Base-by-base conservation (phyloP, 2,113 vertebrate genomes). In the Neogobius melanostomus region DNA sequence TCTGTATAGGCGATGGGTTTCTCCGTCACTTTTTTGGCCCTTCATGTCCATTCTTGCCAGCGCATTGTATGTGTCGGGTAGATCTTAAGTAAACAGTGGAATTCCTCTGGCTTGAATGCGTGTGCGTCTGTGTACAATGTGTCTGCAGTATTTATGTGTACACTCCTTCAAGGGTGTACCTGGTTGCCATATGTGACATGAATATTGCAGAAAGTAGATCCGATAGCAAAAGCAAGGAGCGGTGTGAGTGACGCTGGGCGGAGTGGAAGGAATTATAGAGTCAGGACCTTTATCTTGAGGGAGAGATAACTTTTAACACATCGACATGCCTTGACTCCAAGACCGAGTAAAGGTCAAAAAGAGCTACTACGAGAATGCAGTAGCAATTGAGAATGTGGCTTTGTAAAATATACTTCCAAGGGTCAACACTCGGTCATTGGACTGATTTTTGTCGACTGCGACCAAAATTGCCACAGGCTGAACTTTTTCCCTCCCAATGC, bases 11-110 rank as follows among this genome's bases (percentile, higher is more conserved):
- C 16, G 42, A 8, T 74, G 17, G 52, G 57, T 66, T 76, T 54
- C 52, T 66, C 1, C 11, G 57, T 87, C 79, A 71, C 79, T 69
- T 84, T 69, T 8, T 16, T 50, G 11, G 74, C 66, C 48, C 8
- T 44, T 43, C 59, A 56, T 53, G 44, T 43, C 66, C 75, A 2
- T 6, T 79, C 66, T 49, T 9, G 16, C 17, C 66, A 57, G 48
- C 43, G 28, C 49, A 69, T 79, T 78, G 79, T 11, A 48, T 83
- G 64, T 62, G 64, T 8, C 14, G 36, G 59, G 36, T 80, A 64
- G 78, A 71, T 72, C 80, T 66, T 76, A 82, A 77, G 71, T 81
- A 82, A 90, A 90, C 77, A 79, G 45, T 78, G 59, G 71, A 67
- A 85, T 90, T 84, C 77, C 68, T 78, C 2, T 49, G 8, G 57